A percentile compares a stretch with the other conserved stretches of the same genome.
These are phyloP conservation scores for Drosophila ironensis DNA, from an alignment of 1,140 invertebrate genomes.

Conservation along the genomic window DNA sequence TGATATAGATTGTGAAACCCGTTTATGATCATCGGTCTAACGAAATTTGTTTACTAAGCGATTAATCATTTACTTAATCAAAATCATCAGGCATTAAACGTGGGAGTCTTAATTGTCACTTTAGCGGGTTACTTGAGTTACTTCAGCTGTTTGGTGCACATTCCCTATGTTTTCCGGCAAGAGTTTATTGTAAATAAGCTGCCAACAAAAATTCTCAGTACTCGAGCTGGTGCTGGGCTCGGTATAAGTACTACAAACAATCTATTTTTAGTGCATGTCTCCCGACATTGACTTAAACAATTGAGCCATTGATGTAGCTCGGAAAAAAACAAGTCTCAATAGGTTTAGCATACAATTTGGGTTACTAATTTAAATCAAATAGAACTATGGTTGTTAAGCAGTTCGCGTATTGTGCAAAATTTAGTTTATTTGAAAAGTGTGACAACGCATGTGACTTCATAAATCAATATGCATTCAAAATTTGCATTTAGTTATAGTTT, in stretches of 20 bases:
- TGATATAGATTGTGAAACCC: slow-evolving; percentile 21
- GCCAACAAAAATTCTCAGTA: neutral
- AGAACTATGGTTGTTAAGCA: neutral
- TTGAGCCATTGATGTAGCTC: slow-evolving; percentile 28
- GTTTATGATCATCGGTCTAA: neutral
- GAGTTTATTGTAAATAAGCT: slow-evolving; percentile 5
- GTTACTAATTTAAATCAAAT: neutral
- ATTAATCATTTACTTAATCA: slow-evolving; percentile 18
- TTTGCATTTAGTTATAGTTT: neutral
- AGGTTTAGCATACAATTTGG: slow-evolving; percentile 1
- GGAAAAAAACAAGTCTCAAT: neutral
- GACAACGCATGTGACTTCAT: neutral
- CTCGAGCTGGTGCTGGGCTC: too few species aligned
- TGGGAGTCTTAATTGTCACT: neutral
- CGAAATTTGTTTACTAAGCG: neutral
- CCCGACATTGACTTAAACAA: slow-evolving; percentile 17
- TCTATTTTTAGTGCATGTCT: slow-evolving; percentile 8
- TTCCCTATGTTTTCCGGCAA: neutral
- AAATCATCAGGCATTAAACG: slow-evolving; percentile 6
- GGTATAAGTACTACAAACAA: neutral
- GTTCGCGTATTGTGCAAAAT: neutral
- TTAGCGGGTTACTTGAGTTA: neutral
- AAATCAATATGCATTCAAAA: neutral
- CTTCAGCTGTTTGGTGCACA: slow-evolving; percentile 8
- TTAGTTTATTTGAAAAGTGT: neutral